These are phyloP conservation scores for Charanyca ferruginea DNA, from an alignment of 2,888 invertebrate species.

Conservation along the genomic window DNA sequence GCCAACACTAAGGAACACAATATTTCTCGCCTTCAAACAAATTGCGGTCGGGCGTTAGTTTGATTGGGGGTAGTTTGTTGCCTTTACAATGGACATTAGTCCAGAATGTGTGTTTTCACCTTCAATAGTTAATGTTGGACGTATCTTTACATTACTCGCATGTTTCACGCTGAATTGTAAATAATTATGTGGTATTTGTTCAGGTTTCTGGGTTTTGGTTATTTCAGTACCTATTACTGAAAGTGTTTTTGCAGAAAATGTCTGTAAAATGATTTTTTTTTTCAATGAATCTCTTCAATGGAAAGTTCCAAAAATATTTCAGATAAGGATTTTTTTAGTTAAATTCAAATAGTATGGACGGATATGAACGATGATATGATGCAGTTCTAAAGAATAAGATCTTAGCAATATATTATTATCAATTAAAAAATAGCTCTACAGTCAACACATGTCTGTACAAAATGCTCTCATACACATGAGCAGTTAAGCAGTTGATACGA, in stretches of 20 bases:
- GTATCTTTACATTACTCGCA: conserved; percentile 58
- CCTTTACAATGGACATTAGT: conserved; percentile 89
- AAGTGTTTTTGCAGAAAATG: not conserved
- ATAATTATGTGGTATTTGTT: conserved; percentile 49
- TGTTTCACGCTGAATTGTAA: conserved; percentile 55
- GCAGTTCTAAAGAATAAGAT: not conserved
- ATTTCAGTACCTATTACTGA: conserved; percentile 4
- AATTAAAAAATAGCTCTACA: not conserved
- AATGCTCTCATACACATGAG: not conserved
- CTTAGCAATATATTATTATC: not conserved
- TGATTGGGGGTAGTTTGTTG: conserved; percentile 90
- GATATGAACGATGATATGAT: no score
- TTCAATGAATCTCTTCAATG: not conserved
- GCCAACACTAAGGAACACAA: conserved; percentile 80
- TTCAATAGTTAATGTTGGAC: conserved; percentile 69
- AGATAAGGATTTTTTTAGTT: no score
- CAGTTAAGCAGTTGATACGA: conserved; percentile 5
- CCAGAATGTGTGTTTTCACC: conserved; percentile 73
- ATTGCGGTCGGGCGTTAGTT: conserved; percentile 89
- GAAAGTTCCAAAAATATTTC: not conserved
- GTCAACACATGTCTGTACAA: no score
- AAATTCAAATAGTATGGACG: no score
- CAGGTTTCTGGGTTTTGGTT: conserved; percentile 15
- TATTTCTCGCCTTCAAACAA: conserved; percentile 87
- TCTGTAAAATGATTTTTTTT: not conserved